A percentile compares a stretch with the other conserved stretches of the same genome.
Evolutionary conservation across 2,888 invertebrate genomes (phyloP).

Genomic region (Lycaena phlaeas): DNA sequence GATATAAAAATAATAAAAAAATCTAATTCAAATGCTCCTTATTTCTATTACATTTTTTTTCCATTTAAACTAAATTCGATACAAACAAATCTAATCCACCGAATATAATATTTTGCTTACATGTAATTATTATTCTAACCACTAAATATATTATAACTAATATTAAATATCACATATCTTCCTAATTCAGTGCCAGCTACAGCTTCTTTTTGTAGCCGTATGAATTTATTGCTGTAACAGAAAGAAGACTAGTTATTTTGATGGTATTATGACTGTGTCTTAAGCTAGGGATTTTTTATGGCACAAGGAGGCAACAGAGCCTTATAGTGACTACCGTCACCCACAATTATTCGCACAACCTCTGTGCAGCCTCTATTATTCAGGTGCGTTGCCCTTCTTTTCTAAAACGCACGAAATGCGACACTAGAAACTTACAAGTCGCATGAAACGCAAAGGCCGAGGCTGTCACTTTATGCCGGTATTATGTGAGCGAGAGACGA

Average conservation of each 20-base stretch:
- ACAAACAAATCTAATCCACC: background rate
- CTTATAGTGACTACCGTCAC: no score
- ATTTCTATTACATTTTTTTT: background rate
- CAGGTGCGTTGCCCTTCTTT: no score
- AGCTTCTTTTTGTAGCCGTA: slow-evolving; percentile 78
- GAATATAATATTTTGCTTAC: background rate
- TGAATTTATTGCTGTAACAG: slow-evolving; percentile 77
- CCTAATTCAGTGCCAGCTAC: slow-evolving; percentile 23
- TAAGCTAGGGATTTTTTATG: no score
- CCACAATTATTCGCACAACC: no score
- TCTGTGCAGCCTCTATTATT: no score
- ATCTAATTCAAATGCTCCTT: background rate
- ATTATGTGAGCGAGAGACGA: no score
- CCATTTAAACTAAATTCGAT: background rate
- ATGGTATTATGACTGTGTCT: no score
- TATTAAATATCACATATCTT: slow-evolving; percentile 12
- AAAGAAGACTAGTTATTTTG: slow-evolving; percentile 17
- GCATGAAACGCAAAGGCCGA: no score
- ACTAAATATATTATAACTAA: background rate
- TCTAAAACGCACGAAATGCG: no score
- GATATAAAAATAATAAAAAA: background rate
- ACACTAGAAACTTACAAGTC: no score
- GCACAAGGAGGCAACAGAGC: no score
- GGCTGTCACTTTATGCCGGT: no score
- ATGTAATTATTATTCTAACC: background rate